These are phyloP conservation scores for Argyresthia goedartella DNA, from an alignment of 2,888 invertebrate species.

Conservation along the genomic window DNA sequence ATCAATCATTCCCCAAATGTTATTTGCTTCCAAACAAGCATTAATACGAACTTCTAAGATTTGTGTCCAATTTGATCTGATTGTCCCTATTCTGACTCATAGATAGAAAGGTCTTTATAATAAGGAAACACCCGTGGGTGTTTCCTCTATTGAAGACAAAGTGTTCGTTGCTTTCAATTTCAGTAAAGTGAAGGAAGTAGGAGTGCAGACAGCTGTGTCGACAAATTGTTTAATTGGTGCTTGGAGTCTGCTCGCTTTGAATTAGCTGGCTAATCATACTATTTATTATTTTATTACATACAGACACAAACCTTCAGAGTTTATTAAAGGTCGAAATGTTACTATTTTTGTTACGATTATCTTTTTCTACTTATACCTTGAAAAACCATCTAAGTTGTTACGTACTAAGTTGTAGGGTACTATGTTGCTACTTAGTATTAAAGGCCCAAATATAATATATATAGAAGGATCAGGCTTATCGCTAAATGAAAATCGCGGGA, in stretches of 20 bases:
- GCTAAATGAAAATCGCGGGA: no score
- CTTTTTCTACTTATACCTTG: neutral
- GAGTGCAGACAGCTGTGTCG: neutral
- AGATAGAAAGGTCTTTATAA: neutral
- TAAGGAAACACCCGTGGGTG: slow-evolving; percentile 27
- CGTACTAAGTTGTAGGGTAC: no score
- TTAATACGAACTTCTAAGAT: neutral
- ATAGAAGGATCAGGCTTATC: no score
- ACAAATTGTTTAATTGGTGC: neutral
- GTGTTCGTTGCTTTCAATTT: neutral
- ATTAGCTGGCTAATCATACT: neutral
- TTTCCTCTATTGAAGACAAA: slow-evolving; percentile 36
- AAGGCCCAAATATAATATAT: no score
- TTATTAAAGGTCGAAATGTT: slow-evolving; percentile 8
- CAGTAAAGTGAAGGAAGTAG: neutral
- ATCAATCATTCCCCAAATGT: neutral
- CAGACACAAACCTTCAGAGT: neutral
- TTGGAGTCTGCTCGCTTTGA: neutral
- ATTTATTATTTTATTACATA: neutral
- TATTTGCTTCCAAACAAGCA: neutral
- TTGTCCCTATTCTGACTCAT: neutral
- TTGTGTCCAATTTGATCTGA: neutral
- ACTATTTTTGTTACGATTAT: neutral
- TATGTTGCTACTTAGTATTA: no score
- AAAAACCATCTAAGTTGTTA: neutral